phyloP scores from a whole-genome alignment of 2,113 vertebrate genomes.

The Patagioenas fasciata region DNA sequence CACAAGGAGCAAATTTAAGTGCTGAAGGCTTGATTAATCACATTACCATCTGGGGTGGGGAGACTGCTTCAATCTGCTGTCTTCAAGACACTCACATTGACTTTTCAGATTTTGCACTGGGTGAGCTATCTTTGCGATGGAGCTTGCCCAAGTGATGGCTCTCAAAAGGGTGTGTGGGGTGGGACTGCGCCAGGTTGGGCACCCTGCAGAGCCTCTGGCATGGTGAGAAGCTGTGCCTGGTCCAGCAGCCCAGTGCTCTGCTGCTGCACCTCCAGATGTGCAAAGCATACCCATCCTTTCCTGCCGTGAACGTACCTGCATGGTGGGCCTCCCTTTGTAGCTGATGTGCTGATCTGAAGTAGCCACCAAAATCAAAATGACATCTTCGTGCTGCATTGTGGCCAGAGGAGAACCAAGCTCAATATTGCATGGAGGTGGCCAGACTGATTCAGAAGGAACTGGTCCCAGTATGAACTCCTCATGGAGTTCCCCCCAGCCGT shows the following conservation, averaged over 20 bases:
- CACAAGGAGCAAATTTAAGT: not conserved
- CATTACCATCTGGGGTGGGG: not conserved
- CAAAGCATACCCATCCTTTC: not conserved
- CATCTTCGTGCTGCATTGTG: not conserved
- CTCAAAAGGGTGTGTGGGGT: not conserved
- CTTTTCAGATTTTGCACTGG: not conserved
- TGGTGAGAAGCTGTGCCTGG: not conserved
- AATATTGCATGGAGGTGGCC: not conserved
- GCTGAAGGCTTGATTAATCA: not conserved
- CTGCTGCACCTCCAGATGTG: not conserved
- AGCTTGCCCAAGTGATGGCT: not conserved
- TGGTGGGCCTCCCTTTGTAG: not conserved
- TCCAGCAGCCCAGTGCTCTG: not conserved
- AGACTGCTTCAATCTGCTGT: not conserved
- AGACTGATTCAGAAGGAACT: not conserved
- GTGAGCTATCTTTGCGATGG: not conserved
- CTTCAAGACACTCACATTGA: not conserved
- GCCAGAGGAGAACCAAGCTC: not conserved
- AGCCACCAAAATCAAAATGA: not conserved
- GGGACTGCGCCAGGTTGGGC: not conserved
- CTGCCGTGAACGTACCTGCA: not conserved
- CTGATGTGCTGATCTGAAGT: not conserved
- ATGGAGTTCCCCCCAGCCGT: rapidly evolving
- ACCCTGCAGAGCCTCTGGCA: not conserved
- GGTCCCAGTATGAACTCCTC: not conserved